phyloP scores from a whole-genome alignment of 2,888 invertebrate species.

The Oasisia sp. region DNA sequence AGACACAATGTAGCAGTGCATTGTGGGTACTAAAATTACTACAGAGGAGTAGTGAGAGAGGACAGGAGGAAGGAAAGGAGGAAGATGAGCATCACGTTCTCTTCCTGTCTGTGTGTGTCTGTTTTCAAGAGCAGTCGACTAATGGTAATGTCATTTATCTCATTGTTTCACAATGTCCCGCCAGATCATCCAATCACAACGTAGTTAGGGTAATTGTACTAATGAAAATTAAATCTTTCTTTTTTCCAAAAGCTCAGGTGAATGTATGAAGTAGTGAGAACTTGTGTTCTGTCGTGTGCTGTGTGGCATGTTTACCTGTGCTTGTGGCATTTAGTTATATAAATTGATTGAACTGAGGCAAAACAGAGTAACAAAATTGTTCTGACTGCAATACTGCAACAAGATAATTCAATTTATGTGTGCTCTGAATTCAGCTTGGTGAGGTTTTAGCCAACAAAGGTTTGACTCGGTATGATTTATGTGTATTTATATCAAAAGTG shows the following conservation, averaged over 20 bases:
- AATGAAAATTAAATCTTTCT: background rate
- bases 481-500: no score
- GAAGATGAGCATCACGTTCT: background rate
- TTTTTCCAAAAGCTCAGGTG: background rate
- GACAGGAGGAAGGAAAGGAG: no score
- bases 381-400: background rate
- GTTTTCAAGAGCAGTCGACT: background rate
- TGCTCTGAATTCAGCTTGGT: background rate
- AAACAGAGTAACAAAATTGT: background rate
- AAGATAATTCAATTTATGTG: background rate
- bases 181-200: background rate
- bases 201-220: background rate
- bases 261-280: background rate
- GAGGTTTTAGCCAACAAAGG: background rate
- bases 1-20: background rate
- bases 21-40: background rate
- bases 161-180: background rate
- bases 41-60: no score
- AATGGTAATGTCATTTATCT: background rate
- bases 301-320: background rate
- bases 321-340: background rate
- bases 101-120: background rate
- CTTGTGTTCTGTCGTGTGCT: background rate
- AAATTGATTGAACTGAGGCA: background rate
- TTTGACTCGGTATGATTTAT: no score